Evolutionary conservation across 2,797 vertebrate genomes (phyloP).

Genomic region (Gambusia yucatana): DNA sequence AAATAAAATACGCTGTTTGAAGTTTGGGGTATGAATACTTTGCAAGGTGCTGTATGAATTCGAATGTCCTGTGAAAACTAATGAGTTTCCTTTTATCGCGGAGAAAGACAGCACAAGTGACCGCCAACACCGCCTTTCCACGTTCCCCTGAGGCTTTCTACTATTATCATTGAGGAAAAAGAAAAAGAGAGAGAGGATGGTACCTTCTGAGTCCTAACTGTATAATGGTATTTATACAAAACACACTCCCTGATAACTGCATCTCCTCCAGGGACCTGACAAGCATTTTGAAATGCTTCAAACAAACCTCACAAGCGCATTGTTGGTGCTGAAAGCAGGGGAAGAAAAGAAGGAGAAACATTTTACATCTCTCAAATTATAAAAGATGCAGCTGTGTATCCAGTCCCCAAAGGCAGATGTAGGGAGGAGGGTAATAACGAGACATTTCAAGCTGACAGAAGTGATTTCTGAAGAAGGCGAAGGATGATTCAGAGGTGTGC

Average conservation of each 20-base stretch:
- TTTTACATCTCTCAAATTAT: conserved; percentile 30
- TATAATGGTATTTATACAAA: conserved; percentile 48
- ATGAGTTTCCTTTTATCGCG: conserved; percentile 15
- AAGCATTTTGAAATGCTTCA: conserved; percentile 53
- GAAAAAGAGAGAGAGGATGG: conserved; percentile 8
- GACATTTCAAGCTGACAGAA: conserved; percentile 30
- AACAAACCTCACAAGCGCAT: conserved; percentile 39
- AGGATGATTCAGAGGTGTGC: conserved; percentile 8
- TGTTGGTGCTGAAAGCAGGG: conserved; percentile 27
- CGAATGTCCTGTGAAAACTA: not conserved
- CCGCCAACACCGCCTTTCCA: not conserved
- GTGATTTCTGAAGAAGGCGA: conserved; percentile 32
- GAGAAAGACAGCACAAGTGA: conserved; percentile 18
- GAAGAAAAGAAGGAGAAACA: conserved; percentile 17
- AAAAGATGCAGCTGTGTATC: conserved; percentile 26
- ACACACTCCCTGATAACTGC: conserved; percentile 44
- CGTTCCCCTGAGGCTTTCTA: conserved; percentile 1
- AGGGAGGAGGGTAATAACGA: conserved; percentile 29
- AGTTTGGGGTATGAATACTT: not conserved
- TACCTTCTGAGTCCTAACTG: conserved; percentile 19
- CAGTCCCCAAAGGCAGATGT: conserved; percentile 21
- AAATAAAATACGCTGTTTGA: not conserved
- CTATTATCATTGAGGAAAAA: conserved; percentile 16
- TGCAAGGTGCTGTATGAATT: not conserved
- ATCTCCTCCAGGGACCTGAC: conserved; percentile 56